Evolutionary conservation across 2,113 vertebrate genomes (phyloP).

Genomic region (Cyprinodon tularosa): DNA sequence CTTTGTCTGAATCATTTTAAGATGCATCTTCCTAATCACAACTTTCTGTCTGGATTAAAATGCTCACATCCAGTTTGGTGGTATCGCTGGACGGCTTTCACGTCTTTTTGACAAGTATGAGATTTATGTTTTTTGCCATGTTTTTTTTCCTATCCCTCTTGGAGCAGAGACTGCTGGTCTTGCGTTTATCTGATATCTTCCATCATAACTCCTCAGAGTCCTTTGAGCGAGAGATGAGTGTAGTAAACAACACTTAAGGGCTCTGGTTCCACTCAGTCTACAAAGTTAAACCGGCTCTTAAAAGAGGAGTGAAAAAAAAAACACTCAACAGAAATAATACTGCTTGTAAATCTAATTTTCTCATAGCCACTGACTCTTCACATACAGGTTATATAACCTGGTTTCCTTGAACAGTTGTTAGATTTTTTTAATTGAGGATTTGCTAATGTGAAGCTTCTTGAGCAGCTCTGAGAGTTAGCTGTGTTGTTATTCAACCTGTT

Average conservation of each 20-base stretch:
- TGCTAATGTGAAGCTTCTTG: neutral
- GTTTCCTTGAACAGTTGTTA: neutral
- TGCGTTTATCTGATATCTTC: constrained; percentile 70
- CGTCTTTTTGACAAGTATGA: constrained; percentile 11
- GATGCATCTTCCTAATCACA: constrained; percentile 17
- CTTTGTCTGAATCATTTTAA: constrained; percentile 20
- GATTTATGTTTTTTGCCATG: constrained; percentile 4
- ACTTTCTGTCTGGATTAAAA: constrained; percentile 32
- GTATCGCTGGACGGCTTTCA: constrained; percentile 12
- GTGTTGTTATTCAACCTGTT: too few relatives aligned
- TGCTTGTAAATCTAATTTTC: neutral
- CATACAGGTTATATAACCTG: neutral
- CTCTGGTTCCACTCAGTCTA: constrained; percentile 37
- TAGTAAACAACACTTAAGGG: constrained; percentile 74
- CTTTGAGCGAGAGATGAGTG: constrained; percentile 57
- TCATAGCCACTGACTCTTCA: neutral
- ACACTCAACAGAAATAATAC: constrained; percentile 59
- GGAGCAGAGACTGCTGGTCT: constrained; percentile 34
- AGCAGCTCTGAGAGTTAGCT: neutral
- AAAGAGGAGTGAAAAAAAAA: constrained; percentile 54
- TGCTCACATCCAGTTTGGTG: constrained; percentile 27
- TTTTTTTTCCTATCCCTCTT: neutral
- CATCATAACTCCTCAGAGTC: constrained; percentile 55
- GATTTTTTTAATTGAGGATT: neutral
- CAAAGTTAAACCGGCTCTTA: constrained; percentile 59